Evolutionary conservation across 2,797 vertebrate species (phyloP).

Genomic region (Poeciliopsis infans): DNA sequence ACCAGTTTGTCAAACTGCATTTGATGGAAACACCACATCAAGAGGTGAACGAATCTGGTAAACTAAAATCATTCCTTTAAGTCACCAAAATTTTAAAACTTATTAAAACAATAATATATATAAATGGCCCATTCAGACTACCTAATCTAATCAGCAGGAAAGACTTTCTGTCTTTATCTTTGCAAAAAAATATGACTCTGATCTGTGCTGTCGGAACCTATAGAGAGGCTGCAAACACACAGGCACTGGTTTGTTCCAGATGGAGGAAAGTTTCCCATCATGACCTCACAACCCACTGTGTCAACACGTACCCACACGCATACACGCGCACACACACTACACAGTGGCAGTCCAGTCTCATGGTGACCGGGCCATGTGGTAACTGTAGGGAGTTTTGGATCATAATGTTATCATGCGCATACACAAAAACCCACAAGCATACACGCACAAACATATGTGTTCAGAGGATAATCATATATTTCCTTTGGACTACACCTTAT

Average conservation of each 20-base stretch:
- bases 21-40: not conserved
- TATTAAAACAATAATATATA: not conserved
- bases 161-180: slow-evolving; percentile 16
- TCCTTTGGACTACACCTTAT: slow-evolving; percentile 1
- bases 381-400: slow-evolving; percentile 61
- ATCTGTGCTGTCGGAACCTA: slow-evolving; percentile 62
- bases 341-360: slow-evolving; percentile 59
- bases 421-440: slow-evolving; percentile 11
- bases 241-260: slow-evolving; percentile 44
- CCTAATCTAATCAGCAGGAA: not conserved
- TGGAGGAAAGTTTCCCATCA: slow-evolving; percentile 47
- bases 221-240: slow-evolving; percentile 26
- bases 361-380: slow-evolving; percentile 69
- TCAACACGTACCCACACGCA: slow-evolving; percentile 14
- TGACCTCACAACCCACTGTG: slow-evolving; percentile 37
- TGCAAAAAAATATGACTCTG: slow-evolving; percentile 39
- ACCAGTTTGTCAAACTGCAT: not conserved
- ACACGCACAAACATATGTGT: slow-evolving; percentile 27
- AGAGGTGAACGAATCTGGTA: not conserved
- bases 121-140: not conserved
- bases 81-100: not conserved
- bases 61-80: not conserved
- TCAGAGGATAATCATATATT: slow-evolving; percentile 7
- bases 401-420: slow-evolving; percentile 37
- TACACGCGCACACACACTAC: slow-evolving; percentile 18